phyloP scores from a whole-genome alignment of 2,888 invertebrate genomes.

The Hypsopygia costalis region DNA sequence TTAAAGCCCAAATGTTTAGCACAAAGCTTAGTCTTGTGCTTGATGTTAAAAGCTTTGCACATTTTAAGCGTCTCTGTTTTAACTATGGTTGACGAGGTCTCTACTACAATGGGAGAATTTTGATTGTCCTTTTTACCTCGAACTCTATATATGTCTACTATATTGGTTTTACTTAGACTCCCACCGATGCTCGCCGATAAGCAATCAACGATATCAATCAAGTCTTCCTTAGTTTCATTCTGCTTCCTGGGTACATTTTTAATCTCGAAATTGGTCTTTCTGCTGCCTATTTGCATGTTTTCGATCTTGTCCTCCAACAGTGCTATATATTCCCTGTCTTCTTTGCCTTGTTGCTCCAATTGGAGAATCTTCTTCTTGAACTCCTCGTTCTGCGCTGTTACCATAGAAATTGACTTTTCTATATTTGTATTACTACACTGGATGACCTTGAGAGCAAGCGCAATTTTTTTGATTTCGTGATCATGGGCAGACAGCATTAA shows the following conservation, averaged over 20 bases:
- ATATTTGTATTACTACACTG: background rate
- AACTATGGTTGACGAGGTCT: background rate
- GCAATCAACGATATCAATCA: background rate
- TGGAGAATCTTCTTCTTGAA: background rate
- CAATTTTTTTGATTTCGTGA: background rate
- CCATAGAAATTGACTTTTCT: background rate
- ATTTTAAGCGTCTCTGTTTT: background rate
- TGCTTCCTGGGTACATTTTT: background rate
- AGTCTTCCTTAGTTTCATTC: background rate
- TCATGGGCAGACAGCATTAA: no score
- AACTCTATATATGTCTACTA: background rate
- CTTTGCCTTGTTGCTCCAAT: background rate
- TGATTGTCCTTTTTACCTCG: background rate
- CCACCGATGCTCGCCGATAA: background rate
- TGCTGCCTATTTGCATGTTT: background rate
- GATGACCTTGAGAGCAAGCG: background rate
- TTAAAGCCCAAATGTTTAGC: background rate
- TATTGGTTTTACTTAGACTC: background rate
- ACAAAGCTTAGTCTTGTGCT: background rate
- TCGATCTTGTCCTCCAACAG: background rate
- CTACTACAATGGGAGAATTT: background rate
- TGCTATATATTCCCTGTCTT: constrained; percentile 1
- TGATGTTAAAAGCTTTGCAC: background rate
- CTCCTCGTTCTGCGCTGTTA: background rate
- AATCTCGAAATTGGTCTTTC: background rate